Evolutionary conservation across 2,113 vertebrate species (phyloP).

Genomic region (Athene noctua): DNA sequence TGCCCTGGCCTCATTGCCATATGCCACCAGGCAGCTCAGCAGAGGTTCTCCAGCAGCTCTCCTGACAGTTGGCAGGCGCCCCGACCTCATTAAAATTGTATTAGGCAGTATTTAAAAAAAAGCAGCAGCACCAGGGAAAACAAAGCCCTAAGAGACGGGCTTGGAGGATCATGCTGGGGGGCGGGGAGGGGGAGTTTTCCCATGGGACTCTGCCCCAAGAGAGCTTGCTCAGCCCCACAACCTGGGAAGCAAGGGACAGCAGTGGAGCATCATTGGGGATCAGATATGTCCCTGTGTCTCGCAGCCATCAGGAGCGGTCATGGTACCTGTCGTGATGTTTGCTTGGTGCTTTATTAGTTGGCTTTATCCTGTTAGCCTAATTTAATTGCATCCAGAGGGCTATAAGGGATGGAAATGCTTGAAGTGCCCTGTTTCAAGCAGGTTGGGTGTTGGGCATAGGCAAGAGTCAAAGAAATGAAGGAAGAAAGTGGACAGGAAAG

Average conservation of each 20-base stretch:
- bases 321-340: fast-evolving
- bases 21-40: neutral
- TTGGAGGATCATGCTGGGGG: fast-evolving
- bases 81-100: slow-evolving; percentile 54
- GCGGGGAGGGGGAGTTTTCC: neutral
- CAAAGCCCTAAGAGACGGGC: slow-evolving; percentile 1
- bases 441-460: neutral
- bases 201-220: neutral
- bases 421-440: fast-evolving
- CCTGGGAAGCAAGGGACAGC: fast-evolving
- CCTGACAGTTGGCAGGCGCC: slow-evolving; percentile 38
- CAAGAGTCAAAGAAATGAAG: neutral
- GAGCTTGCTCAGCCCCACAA: neutral
- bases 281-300: fast-evolving
- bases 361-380: neutral
- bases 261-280: fast-evolving
- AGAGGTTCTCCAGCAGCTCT: neutral
- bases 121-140: slow-evolving; percentile 2
- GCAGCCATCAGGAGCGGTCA: neutral
- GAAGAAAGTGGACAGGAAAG: neutral
- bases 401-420: neutral
- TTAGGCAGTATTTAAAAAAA: neutral
- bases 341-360: neutral
- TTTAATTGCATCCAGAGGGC: neutral
- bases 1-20: neutral